Percentiles rank a stretch among this genome's conserved stretches.
phyloP scores from a whole-genome alignment of 2,888 invertebrate genomes.

The Cheilosia variabilis region DNA sequence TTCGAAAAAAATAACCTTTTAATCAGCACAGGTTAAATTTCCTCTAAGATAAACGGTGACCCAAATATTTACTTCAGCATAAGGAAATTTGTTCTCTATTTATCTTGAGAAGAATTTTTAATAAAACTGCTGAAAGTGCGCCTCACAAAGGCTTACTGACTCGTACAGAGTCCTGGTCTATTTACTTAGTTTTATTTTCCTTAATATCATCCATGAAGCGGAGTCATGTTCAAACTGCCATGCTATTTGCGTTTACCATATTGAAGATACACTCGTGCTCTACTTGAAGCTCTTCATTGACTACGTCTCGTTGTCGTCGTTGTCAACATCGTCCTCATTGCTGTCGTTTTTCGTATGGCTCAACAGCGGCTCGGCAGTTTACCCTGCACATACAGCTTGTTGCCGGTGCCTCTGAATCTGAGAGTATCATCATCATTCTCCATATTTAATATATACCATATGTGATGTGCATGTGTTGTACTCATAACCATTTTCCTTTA shows the following conservation, averaged over 20 bases:
- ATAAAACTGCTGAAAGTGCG: conserved; percentile 32
- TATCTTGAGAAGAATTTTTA: conserved; percentile 27
- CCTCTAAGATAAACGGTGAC: conserved; percentile 1
- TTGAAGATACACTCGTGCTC: conserved; percentile 16
- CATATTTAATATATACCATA: background rate
- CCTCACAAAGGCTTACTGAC: background rate
- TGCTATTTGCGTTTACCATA: conserved; percentile 60
- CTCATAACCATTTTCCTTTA: conserved; percentile 75
- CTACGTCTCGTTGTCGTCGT: conserved; percentile 16
- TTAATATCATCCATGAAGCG: conserved; percentile 20
- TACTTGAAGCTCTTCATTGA: conserved; percentile 18
- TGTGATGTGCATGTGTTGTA: conserved; percentile 59
- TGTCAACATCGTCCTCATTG: conserved; percentile 25
- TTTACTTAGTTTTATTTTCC: conserved; percentile 22
- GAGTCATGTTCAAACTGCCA: conserved; percentile 35
- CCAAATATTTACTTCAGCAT: background rate
- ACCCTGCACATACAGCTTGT: conserved; percentile 18
- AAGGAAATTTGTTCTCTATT: conserved; percentile 8
- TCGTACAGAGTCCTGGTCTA: background rate
- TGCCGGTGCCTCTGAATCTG: conserved; percentile 8
- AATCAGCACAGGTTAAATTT: background rate
- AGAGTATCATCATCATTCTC: background rate
- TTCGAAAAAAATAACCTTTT: background rate
- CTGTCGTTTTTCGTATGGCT: conserved; percentile 24
- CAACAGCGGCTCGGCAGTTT: conserved; percentile 14